Percentiles rank a stretch among this genome's conserved stretches.
phyloP scores from a whole-genome alignment of 1,140 invertebrate species.

The Andricus grossulariae region DNA sequence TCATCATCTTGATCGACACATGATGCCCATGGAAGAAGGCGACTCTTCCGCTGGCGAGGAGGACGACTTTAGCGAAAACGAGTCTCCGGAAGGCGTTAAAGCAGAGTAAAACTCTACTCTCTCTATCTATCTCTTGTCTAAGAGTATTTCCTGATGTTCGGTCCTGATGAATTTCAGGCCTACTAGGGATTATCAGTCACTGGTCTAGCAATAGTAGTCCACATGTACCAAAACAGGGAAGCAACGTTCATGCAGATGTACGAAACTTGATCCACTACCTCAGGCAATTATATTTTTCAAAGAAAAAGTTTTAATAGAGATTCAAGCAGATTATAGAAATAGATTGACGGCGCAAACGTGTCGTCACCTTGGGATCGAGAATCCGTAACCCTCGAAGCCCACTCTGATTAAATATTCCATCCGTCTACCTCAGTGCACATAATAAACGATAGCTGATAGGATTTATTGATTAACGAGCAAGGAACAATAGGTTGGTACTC shows the following conservation, averaged over 20 bases:
- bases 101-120: conserved; percentile 57
- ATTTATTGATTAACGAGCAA: conserved; percentile 47
- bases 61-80: conserved; percentile 71
- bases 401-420: conserved; percentile 64
- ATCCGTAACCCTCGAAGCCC: conserved; percentile 12
- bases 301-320: conserved; percentile 35
- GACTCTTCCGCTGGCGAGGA: conserved; percentile 66
- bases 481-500: conserved; percentile 47
- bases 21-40: conserved; percentile 42
- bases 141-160: neutral
- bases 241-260: conserved; percentile 22
- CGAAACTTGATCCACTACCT: conserved; percentile 57
- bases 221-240: conserved; percentile 33
- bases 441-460: conserved; percentile 65
- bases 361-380: conserved; percentile 21
- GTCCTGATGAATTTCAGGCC: neutral
- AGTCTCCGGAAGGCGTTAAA: conserved; percentile 66
- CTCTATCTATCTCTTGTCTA: neutral
- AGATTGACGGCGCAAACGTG: conserved; percentile 26
- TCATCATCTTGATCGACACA: conserved; percentile 56
- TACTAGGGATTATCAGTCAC: conserved; percentile 13
- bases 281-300: conserved; percentile 51
- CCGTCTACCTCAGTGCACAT: conserved; percentile 73
- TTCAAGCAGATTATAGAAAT: conserved; percentile 32
- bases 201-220: conserved; percentile 28